phyloP scores from a whole-genome alignment of 2,113 vertebrate species.

The Rattus rattus region DNA sequence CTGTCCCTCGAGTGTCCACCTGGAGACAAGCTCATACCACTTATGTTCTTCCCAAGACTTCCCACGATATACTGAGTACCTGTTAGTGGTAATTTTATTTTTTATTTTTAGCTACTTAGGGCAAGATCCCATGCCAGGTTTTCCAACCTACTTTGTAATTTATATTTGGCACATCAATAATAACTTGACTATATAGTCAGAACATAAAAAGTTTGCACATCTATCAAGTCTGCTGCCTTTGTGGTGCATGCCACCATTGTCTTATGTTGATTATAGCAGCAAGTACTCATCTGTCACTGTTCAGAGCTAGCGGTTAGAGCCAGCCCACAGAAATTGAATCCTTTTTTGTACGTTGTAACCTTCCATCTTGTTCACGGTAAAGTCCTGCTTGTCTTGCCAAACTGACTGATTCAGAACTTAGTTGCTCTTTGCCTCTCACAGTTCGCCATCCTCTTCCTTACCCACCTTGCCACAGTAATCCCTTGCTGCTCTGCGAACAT shows the following conservation, averaged over 20 bases:
- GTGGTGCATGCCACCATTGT: background rate
- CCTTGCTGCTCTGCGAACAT: background rate
- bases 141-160: background rate
- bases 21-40: background rate
- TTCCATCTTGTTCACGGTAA: background rate
- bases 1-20: background rate
- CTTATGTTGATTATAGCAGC: background rate
- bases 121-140: background rate
- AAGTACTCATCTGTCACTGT: background rate
- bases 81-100: constrained; percentile 9
- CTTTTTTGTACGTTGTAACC: background rate
- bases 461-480: background rate
- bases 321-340: background rate
- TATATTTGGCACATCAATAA: background rate
- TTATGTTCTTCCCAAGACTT: background rate
- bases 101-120: background rate
- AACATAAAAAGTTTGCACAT: background rate
- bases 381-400: background rate
- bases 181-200: background rate
- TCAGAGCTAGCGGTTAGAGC: background rate
- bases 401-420: background rate
- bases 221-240: background rate
- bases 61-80: background rate
- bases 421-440: background rate
- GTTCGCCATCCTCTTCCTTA: background rate